Evolutionary conservation across 2,888 invertebrate species (phyloP), one percentile per base, ranked within the genome.

Genomic region (Epistrophe eligans): DNA sequence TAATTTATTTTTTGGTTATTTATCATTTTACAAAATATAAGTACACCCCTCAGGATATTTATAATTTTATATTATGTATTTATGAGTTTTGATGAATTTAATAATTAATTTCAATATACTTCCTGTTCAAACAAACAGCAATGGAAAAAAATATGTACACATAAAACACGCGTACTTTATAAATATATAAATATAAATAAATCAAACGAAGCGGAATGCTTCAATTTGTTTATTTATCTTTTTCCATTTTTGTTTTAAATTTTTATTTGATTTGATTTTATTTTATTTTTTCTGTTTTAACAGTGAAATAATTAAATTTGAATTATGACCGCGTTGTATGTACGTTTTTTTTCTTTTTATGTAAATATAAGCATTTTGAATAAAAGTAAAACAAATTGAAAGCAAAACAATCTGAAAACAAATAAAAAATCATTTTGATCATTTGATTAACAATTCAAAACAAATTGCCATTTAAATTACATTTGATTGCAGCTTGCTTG

Each of bases 391-490:
- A 84, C 60, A 55, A 52, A 52, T 52, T 13, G 6, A 52, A 52
- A 52, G 52, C 52, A 28, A 52, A 52, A 52, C 15, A 55, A 55
- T 55, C 32, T 77, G 72, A 64, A 70, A 50, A 62, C 17, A 52
- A 77, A 81, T 77, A 81, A 70, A 72, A 62, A 82, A 50, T 71
- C 62, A 81, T 81, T 85, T 85, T 79, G 64, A 85, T 79, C 77
- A 82, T 82, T 85, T 82, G 73, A 85, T 85, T 85, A 85, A 81
- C 85, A 81, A 85, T 85, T 85, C 81, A 77, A 81, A 81, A 74
- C 57, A 82, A 82, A 85, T 82, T 85, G 85, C 40, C 74, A 74
- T 79, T 82, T 74, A 77, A 73, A 79, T 79, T 82, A 77, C 48
- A 79, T 84, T 74, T 79, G 79, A 79, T 83, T 73, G 83, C 64